phyloP scores from a whole-genome alignment of 2,797 vertebrate species.

The Pelochelys cantorii region DNA sequence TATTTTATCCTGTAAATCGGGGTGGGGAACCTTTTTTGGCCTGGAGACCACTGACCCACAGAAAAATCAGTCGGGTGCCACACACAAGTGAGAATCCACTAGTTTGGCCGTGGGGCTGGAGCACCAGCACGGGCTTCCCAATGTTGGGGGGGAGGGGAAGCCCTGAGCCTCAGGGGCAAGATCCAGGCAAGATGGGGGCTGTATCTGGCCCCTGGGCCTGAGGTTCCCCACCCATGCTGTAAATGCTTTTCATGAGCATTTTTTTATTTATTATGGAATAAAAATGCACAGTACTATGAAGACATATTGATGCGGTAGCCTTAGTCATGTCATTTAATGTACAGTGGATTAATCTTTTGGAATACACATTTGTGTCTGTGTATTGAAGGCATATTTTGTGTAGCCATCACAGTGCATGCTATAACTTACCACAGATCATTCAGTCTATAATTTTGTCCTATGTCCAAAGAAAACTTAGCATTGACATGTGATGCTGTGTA shows the following conservation, averaged over 20 bases:
- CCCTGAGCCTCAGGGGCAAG: no score
- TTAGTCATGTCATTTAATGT: background rate
- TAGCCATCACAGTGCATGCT: background rate
- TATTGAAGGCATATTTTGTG: background rate
- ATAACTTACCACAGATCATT: slow-evolving; percentile 5
- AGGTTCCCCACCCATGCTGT: background rate
- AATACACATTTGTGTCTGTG: background rate
- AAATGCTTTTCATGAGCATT: background rate
- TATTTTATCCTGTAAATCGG: background rate
- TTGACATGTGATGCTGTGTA: background rate
- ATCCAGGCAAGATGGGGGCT: no score
- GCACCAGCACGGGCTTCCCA: no score
- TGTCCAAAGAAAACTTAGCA: background rate
- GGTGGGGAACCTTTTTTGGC: no score
- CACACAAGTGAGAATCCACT: no score
- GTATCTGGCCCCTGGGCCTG: no score
- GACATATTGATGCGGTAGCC: background rate
- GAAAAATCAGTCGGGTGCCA: no score
- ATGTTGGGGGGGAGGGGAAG: no score
- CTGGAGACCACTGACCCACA: no score
- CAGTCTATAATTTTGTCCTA: background rate
- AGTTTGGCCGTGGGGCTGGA: no score
- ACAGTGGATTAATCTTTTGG: background rate
- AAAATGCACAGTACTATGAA: background rate
- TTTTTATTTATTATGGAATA: background rate